Evolutionary conservation across 2,888 invertebrate genomes (phyloP).

Genomic region (Galerucella pusilla): DNA sequence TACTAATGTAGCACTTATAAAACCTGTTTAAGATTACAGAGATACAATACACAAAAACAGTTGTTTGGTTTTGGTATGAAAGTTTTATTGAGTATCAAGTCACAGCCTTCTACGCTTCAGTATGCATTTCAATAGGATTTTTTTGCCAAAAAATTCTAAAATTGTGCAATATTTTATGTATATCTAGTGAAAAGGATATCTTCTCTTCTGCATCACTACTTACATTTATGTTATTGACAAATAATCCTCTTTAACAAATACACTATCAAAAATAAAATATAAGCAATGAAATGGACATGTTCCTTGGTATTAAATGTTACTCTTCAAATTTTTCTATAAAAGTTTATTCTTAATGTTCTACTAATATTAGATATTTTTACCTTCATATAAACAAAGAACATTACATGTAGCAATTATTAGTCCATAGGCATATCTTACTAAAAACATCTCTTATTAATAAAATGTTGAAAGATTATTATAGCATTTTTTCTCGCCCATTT

Average conservation of each 20-base stretch:
- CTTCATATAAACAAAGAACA: slow-evolving; percentile 54
- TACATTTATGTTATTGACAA: slow-evolving; percentile 30
- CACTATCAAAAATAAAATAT: slow-evolving; percentile 40
- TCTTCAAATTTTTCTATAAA: slow-evolving; percentile 51
- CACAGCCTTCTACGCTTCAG: too few relatives aligned
- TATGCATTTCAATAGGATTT: background rate
- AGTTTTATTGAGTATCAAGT: too few relatives aligned
- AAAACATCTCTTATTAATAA: slow-evolving; percentile 59
- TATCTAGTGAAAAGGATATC: slow-evolving; percentile 50
- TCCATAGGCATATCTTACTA: slow-evolving; percentile 56
- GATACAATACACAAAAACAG: too few relatives aligned
- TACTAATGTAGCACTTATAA: too few relatives aligned
- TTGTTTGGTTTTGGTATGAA: too few relatives aligned
- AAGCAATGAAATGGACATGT: slow-evolving; percentile 35
- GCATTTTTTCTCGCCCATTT: slow-evolving; percentile 8
- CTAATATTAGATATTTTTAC: slow-evolving; percentile 59
- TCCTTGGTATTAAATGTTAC: slow-evolving; percentile 48
- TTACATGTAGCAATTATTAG: slow-evolving; percentile 56
- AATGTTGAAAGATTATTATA: slow-evolving; percentile 52
- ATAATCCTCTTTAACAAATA: slow-evolving; percentile 51
- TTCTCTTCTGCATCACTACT: slow-evolving; percentile 40
- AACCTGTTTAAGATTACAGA: too few relatives aligned
- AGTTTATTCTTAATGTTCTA: slow-evolving; percentile 58
- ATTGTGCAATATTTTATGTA: slow-evolving; percentile 28
- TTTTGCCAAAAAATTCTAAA: background rate